Conservation (phyloP, 92 coral and sea anemone species). For the Porites cylindrica region DNA sequence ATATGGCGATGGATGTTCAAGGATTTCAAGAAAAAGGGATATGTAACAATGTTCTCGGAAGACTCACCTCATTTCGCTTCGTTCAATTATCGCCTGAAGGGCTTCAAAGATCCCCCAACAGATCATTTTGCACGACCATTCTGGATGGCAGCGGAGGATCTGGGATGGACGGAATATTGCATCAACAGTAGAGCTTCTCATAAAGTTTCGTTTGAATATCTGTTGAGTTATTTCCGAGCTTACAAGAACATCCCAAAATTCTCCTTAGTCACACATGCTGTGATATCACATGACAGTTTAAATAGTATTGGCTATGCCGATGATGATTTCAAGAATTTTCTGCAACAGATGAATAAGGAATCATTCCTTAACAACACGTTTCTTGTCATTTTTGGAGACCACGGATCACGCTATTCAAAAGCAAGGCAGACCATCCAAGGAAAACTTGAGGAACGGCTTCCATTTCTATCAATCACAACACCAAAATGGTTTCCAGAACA, state of each 20-base stretch:
- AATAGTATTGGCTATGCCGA: slow-evolving; percentile 72
- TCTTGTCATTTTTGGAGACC: slow-evolving; percentile 82
- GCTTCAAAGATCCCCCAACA: slow-evolving; percentile 66
- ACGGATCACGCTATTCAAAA: slow-evolving; percentile 76
- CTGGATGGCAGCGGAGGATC: slow-evolving; percentile 51
- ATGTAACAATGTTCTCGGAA: slow-evolving; percentile 74
- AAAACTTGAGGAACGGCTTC: slow-evolving; percentile 89
- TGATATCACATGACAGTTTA: slow-evolving; percentile 66
- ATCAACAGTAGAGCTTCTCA: slow-evolving; percentile 59
- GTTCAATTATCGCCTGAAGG: slow-evolving; percentile 63
- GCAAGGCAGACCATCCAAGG: slow-evolving; percentile 81
- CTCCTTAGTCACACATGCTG: slow-evolving; percentile 58
- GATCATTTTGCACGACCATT: slow-evolving; percentile 74
- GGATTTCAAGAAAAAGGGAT: slow-evolving; percentile 68
- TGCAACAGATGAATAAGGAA: slow-evolving; percentile 52
- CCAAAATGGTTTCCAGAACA: slow-evolving; percentile 83
- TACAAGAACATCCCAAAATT: slow-evolving; percentile 66
- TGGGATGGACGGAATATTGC: slow-evolving; percentile 36
- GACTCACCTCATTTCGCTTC: slow-evolving; percentile 46
- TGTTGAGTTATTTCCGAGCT: slow-evolving; percentile 62
- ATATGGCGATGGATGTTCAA: slow-evolving; percentile 82
- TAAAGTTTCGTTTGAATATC: slow-evolving; percentile 60
- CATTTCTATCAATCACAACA: slow-evolving; percentile 75
- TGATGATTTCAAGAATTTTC: slow-evolving; percentile 46
- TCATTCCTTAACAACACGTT: slow-evolving; percentile 71